Conservation (phyloP, 2,888 invertebrate genomes). For the Clepsis dumicolana region DNA sequence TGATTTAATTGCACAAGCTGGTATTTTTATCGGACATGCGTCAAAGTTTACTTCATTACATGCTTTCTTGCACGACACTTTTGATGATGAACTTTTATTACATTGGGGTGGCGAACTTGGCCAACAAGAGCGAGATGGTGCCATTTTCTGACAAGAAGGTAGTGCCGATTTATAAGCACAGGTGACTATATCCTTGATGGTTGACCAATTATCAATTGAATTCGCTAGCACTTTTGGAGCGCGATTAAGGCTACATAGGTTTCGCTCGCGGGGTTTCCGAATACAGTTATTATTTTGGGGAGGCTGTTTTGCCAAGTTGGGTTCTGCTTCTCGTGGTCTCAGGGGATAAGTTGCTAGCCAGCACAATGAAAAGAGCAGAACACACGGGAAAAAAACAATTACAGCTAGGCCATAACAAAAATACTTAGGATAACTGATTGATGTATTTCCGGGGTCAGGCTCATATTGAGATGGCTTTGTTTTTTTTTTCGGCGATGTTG, state of each 20-base stretch:
- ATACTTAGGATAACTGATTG: not conserved
- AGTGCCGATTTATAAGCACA: slow-evolving; percentile 1
- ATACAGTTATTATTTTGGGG: not conserved
- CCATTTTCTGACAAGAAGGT: not conserved
- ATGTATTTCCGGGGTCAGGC: not conserved
- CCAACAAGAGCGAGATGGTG: not conserved
- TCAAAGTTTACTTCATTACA: not conserved
- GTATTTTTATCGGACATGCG: not conserved
- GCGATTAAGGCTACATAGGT: not conserved
- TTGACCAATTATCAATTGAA: not conserved
- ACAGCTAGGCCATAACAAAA: not conserved
- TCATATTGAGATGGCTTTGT: not conserved
- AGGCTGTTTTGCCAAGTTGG: not conserved
- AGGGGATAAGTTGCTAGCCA: slow-evolving; percentile 1
- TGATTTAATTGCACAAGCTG: slow-evolving; percentile 1
- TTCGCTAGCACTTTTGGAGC: not conserved
- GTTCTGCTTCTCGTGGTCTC: not conserved
- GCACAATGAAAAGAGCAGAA: not conserved
- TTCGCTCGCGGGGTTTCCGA: slow-evolving; percentile 1
- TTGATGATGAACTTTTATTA: not conserved
- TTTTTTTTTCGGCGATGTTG: not conserved
- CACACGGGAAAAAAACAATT: not conserved
- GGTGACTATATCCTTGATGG: not conserved
- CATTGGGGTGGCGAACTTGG: not conserved
- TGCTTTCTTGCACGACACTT: not conserved